Base-by-base conservation (phyloP, 1,140 invertebrate genomes). In the Gonatopus flavifemur region DNA sequence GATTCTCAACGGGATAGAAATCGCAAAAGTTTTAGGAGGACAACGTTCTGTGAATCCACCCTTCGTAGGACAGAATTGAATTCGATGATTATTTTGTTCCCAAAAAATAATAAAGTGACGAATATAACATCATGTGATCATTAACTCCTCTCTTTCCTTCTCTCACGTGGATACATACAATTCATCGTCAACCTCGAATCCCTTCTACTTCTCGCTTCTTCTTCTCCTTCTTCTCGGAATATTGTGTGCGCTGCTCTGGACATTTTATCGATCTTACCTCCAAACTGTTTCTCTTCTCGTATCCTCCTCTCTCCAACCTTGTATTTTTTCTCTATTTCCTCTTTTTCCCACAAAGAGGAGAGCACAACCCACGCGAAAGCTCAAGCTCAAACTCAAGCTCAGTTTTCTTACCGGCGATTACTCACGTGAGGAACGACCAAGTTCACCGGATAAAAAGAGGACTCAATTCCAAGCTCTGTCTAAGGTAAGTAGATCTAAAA, bases 251-350 rank as follows among this genome's bases (percentile, higher is more conserved):
- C 63, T 68, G 44, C 45, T 49, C 42, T 22, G 48, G 55, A 68
- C 54, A 55, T 66, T 42, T 52, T 61, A 60, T 69, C 66, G 59
- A 62, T 64, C 58, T 49, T 41, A 15, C 33, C 49, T n/a, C 33
- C 31, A 36, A 52, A 57, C 49, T 49, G 13, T 38, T 44, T 54
- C 16, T 41, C 50, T 57, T 52, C 48, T 63, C 48, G 38, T 48
- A 37, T 38, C 32, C 37, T 58, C 50, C 52, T 62, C 57, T 36
- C 46, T 47, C 35, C 15, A 15, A 30, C 33, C 33, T 47, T 52
- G 31, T 43, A 33, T 42, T 52, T 48, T 35, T 50, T 49, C 25
- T 50, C 52, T 59, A 55, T 44, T 45, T n/a, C n/a, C n/a, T n/a
- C n/a, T n/a, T n/a, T n/a, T n/a, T n/a, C n/a, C n/a, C n/a, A n/a